These are phyloP conservation scores for Unio pictorum DNA, from an alignment of 2,888 invertebrate genomes.

Conservation along the genomic window DNA sequence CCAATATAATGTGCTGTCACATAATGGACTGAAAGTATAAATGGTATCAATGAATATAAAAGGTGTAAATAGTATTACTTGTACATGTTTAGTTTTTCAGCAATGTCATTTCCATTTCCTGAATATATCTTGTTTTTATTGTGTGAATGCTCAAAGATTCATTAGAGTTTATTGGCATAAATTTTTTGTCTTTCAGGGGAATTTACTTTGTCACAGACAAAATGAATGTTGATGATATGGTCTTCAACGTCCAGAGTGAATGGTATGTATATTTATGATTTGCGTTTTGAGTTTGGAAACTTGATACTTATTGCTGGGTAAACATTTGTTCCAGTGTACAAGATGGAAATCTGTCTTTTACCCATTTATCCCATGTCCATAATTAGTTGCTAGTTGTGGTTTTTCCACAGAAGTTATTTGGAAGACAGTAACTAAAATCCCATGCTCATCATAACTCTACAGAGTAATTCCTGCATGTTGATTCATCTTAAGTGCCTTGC, in stretches of 20 bases:
- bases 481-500: no score
- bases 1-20: no score
- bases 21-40: no score
- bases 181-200: conserved; percentile 64
- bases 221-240: conserved; percentile 58
- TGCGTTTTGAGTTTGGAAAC: background rate
- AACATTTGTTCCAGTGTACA: background rate
- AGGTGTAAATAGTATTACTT: no score
- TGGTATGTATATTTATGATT: conserved; percentile 53
- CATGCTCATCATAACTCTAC: no score
- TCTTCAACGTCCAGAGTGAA: conserved; percentile 63
- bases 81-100: no score
- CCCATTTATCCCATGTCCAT: background rate
- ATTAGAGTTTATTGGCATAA: background rate
- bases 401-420: no score
- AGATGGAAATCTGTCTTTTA: background rate
- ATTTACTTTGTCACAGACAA: conserved; percentile 71
- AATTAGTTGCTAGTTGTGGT: no score
- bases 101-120: no score
- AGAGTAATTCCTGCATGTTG: no score
- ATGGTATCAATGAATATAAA: no score
- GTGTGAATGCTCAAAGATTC: background rate
- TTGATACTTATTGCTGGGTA: background rate
- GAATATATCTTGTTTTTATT: background rate
- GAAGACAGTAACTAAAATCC: no score